Base-by-base conservation (phyloP, 1,140 invertebrate genomes). In the Cherax destructor region DNA sequence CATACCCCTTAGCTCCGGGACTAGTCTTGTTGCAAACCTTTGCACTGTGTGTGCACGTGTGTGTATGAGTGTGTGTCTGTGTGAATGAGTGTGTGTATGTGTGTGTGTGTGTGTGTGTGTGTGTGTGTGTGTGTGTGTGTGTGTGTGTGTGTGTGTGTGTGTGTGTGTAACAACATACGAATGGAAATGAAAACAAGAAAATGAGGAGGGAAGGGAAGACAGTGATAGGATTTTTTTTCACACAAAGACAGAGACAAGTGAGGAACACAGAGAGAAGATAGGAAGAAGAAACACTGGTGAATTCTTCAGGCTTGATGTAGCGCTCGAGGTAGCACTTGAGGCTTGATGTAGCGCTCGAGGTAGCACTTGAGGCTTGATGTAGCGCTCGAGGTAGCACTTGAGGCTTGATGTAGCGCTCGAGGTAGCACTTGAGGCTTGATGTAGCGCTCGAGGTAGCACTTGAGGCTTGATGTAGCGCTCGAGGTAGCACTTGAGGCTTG, bases 111-210 rank as follows among this genome's bases (percentile, higher is more conserved):
- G 65, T 69, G 65, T 69, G 65, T 69, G 65, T 69, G 65, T 69
- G 65, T 69, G 65, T 69, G 65, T 69, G 65, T 69, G 65, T 69
- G 65, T 69, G 65, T 69, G 65, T 69, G 65, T 69, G 65, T 69
- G 65, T 69, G 65, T 69, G 65, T 69, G 65, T 69, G 65, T 69
- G 65, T 69, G 65, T 69, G 7, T 69, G 65, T 69, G 65, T 69
- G 13, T 69, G 65, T 9, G 52, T 13, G 30, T 41, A 41, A 41
- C 30, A 41, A 2, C 2, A 41, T n/a, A 41, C 30, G 0, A 41
- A 41, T 41, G 30, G 30, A 41, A 41, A 41, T 41, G 2, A 41
- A 41, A 41, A 41, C 30, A 41, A 2, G 0, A 41, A 41, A 41
- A 41, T 41, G 30, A 41, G 30, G 30, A 1, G 30, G 30, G 30